These are phyloP conservation scores for Chascanopsetta lugubris DNA, from an alignment of 2,113 vertebrate genomes.

Conservation along the genomic window DNA sequence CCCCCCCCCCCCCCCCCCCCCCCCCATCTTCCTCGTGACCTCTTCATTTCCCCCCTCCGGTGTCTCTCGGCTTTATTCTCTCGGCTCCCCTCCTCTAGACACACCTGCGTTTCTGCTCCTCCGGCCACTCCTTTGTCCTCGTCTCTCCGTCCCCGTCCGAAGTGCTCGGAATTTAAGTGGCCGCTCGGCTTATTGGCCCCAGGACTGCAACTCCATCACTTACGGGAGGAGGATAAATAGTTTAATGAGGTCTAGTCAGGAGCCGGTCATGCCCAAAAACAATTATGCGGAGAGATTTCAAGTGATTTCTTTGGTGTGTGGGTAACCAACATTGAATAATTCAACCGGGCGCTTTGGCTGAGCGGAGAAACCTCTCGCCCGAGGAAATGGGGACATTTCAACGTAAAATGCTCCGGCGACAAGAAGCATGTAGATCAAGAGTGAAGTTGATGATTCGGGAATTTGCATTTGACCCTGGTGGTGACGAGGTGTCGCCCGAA, in stretches of 20 bases:
- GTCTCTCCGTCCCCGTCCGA: slow-evolving; percentile 27
- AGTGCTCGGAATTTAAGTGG: slow-evolving; percentile 62
- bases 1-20: not conserved
- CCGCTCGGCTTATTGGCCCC: slow-evolving; percentile 50
- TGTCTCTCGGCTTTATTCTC: slow-evolving; percentile 27
- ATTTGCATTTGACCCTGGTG: not conserved
- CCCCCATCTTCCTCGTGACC: slow-evolving; percentile 7
- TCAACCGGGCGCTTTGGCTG: slow-evolving; percentile 53
- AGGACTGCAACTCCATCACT: slow-evolving; percentile 63
- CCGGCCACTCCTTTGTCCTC: slow-evolving; percentile 18
- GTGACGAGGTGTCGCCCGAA: slow-evolving; percentile 15
- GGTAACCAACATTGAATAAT: slow-evolving; percentile 75
- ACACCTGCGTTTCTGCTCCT: not conserved
- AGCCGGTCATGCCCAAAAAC: slow-evolving; percentile 75
- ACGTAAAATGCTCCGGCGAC: slow-evolving; percentile 52
- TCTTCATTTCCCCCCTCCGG: slow-evolving; percentile 26
- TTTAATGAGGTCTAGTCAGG: slow-evolving; percentile 77
- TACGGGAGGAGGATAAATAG: slow-evolving; percentile 75
- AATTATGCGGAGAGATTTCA: slow-evolving; percentile 73
- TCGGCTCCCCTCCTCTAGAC: slow-evolving; percentile 27
- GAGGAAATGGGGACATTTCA: slow-evolving; percentile 58
- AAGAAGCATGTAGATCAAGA: slow-evolving; percentile 33
- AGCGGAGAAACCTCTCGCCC: slow-evolving; percentile 38
- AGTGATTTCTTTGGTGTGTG: slow-evolving; percentile 71
- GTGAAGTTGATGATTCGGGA: slow-evolving; percentile 30